These are phyloP conservation scores for Sycophaga agraensis DNA, from an alignment of 1,140 invertebrate species.

Conservation along the genomic window DNA sequence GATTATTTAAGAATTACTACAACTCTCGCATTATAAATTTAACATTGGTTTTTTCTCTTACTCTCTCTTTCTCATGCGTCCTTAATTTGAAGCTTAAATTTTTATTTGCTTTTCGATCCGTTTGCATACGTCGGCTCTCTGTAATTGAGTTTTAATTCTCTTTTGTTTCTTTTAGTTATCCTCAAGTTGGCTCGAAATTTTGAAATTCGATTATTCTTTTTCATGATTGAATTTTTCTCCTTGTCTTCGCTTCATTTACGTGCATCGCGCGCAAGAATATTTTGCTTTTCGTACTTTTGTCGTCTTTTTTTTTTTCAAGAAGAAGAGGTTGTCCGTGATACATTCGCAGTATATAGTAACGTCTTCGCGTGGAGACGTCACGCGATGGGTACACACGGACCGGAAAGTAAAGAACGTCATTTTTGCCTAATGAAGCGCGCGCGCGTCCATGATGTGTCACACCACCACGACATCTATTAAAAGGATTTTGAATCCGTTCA, in stretches of 20 bases:
- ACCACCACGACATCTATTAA: constrained; percentile 49
- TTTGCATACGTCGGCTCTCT: background rate
- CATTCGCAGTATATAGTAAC: constrained; percentile 31
- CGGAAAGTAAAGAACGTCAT: constrained; percentile 20
- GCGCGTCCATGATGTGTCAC: constrained; percentile 39
- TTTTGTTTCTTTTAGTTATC: constrained; percentile 13
- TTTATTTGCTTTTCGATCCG: constrained; percentile 9
- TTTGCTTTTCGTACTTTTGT: background rate
- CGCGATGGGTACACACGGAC: background rate
- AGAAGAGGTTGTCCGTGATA: constrained; percentile 23
- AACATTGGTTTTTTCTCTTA: constrained; percentile 9
- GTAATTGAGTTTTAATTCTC: background rate
- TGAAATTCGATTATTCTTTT: constrained; percentile 10
- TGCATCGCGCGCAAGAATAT: constrained; percentile 21
- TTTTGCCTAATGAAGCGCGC: constrained; percentile 33
- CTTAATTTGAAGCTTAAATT: constrained; percentile 11
- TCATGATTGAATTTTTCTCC: constrained; percentile 4
- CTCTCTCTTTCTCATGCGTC: too few species aligned
- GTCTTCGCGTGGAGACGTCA: constrained; percentile 26
- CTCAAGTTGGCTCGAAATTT: constrained; percentile 5
- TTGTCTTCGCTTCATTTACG: background rate
- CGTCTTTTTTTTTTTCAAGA: constrained; percentile 7
- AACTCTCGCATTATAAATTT: constrained; percentile 21
- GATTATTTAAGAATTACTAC: constrained; percentile 26
- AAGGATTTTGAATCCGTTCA: constrained; percentile 49